Conservation (phyloP, 2,113 vertebrate species). For the Poecile atricapillus region DNA sequence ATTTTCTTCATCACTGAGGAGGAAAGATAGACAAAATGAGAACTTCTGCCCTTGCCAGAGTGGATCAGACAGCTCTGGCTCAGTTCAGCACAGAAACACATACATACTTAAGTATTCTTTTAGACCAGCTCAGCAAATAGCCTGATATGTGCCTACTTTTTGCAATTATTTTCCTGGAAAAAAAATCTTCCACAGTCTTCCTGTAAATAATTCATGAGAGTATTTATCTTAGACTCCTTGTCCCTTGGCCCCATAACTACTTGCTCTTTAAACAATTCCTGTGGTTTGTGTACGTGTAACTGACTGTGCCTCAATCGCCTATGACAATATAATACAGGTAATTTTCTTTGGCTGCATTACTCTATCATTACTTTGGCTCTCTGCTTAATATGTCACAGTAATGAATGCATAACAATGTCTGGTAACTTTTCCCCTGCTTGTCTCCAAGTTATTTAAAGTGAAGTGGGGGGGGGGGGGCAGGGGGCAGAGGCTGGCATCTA, state of each 20-base stretch:
- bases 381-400: constrained; percentile 31
- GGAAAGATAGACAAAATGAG: background rate
- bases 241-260: background rate
- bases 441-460: constrained; percentile 17
- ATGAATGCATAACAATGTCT: constrained; percentile 9
- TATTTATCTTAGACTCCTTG: constrained; percentile 6
- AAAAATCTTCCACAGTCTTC: background rate
- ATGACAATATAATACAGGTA: constrained; percentile 43
- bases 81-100: background rate
- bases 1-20: background rate
- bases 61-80: background rate
- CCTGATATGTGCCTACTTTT: background rate
- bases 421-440: constrained; percentile 2
- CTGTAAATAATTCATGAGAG: constrained; percentile 23
- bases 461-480: background rate
- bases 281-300: background rate
- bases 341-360: constrained; percentile 38
- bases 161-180: background rate
- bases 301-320: background rate
- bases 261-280: constrained; percentile 44
- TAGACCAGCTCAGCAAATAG: background rate
- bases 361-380: constrained; percentile 35
- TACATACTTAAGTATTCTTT: background rate
- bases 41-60: background rate
- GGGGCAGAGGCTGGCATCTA: background rate